phyloP scores from a whole-genome alignment of 1,140 invertebrate species.

The Druon quercuslanigerum region DNA sequence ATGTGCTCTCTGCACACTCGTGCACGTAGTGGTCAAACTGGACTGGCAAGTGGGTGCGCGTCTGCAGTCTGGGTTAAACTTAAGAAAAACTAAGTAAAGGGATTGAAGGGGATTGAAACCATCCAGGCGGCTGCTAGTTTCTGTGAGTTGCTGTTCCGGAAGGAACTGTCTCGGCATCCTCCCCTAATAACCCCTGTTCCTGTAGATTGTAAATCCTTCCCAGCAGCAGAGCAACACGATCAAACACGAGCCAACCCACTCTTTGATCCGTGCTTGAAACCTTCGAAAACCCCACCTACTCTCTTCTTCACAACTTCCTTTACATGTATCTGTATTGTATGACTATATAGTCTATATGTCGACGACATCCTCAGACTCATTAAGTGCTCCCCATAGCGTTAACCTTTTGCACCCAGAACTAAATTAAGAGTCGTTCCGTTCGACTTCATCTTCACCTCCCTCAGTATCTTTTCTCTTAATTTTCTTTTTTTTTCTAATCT shows the following conservation, averaged over 20 bases:
- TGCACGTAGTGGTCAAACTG: not conserved
- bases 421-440: constrained; percentile 62
- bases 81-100: constrained; percentile 33
- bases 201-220: constrained; percentile 19
- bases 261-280: not conserved
- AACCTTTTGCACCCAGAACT: constrained; percentile 58
- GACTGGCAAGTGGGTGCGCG: constrained; percentile 21
- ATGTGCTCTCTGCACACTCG: constrained; percentile 9
- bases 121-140: not conserved
- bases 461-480: not conserved
- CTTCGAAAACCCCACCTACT: not conserved
- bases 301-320: not conserved
- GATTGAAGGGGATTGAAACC: not conserved
- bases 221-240: constrained; percentile 49
- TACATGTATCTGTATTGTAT: not conserved
- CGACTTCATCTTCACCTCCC: constrained; percentile 18
- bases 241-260: constrained; percentile 58
- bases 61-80: constrained; percentile 32
- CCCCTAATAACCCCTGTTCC: constrained; percentile 13
- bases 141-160: constrained; percentile 52
- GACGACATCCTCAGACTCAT: constrained; percentile 43
- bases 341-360: constrained; percentile 15
- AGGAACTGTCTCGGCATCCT: constrained; percentile 59
- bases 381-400: constrained; percentile 48
- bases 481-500: constrained; percentile 16